phyloP scores from a whole-genome alignment of 2,888 invertebrate species.

The Tethea ocularis region DNA sequence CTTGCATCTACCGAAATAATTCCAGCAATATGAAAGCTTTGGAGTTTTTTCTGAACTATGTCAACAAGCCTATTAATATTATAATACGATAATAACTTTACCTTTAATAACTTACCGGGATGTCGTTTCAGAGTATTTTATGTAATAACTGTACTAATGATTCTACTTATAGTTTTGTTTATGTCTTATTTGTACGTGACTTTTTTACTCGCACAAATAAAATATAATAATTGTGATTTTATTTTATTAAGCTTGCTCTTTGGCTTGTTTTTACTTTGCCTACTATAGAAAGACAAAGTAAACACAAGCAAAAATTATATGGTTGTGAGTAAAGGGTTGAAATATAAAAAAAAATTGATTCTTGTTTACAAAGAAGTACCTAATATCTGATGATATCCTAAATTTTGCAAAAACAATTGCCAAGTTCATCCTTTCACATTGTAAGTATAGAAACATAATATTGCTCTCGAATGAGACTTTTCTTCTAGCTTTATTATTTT shows the following conservation, averaged over 20 bases:
- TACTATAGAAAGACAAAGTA: neutral
- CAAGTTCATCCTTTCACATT: neutral
- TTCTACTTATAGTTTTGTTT: neutral
- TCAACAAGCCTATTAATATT: neutral
- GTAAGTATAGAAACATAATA: slow-evolving; percentile 29
- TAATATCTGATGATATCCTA: too few relatives aligned
- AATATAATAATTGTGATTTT: too few relatives aligned
- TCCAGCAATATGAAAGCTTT: neutral
- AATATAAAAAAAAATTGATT: too few relatives aligned
- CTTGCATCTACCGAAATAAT: neutral
- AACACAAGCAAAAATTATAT: too few relatives aligned
- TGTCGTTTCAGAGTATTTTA: neutral
- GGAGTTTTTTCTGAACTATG: neutral
- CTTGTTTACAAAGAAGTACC: too few relatives aligned
- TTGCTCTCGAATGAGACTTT: too few relatives aligned
- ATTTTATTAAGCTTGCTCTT: too few relatives aligned
- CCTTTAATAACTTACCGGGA: neutral
- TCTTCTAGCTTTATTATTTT: slow-evolving; percentile 55
- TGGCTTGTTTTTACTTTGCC: neutral
- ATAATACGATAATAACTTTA: neutral
- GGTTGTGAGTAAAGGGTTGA: too few relatives aligned
- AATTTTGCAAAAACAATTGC: neutral
- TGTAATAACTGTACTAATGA: neutral
- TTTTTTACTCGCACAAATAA: neutral
- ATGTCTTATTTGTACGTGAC: neutral